These are phyloP conservation scores for Noturus placidus DNA, from an alignment of 2,113 vertebrate genomes.

Conservation along the genomic window DNA sequence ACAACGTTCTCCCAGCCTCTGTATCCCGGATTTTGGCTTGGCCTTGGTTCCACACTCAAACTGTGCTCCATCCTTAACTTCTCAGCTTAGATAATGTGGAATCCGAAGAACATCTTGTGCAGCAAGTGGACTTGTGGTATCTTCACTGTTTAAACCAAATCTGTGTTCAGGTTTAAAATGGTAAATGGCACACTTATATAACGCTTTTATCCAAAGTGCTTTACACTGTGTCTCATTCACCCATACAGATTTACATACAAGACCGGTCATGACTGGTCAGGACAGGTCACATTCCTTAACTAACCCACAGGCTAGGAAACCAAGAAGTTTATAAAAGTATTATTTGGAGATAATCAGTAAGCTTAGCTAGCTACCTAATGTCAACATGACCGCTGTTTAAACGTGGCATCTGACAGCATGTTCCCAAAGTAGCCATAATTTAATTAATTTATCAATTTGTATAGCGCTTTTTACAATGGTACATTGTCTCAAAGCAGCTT, in stretches of 20 bases:
- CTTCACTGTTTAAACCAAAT: not conserved
- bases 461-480: no score
- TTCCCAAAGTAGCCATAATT: not conserved
- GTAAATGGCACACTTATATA: no score
- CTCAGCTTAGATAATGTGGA: constrained; percentile 12
- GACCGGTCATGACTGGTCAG: not conserved
- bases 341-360: not conserved
- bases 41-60: constrained; percentile 67
- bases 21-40: constrained; percentile 79
- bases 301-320: not conserved
- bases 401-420: not conserved
- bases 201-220: no score
- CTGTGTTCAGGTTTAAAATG: no score
- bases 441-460: no score
- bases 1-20: constrained; percentile 74
- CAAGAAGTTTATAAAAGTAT: not conserved
- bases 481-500: no score
- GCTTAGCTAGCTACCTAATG: not conserved
- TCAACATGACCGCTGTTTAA: not conserved
- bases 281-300: not conserved
- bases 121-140: not conserved
- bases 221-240: no score
- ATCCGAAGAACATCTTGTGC: not conserved
- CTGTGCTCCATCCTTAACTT: constrained; percentile 58
- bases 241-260: not conserved